phyloP scores from a whole-genome alignment of 2,113 vertebrate genomes.

The Falcunculus frontatus region DNA sequence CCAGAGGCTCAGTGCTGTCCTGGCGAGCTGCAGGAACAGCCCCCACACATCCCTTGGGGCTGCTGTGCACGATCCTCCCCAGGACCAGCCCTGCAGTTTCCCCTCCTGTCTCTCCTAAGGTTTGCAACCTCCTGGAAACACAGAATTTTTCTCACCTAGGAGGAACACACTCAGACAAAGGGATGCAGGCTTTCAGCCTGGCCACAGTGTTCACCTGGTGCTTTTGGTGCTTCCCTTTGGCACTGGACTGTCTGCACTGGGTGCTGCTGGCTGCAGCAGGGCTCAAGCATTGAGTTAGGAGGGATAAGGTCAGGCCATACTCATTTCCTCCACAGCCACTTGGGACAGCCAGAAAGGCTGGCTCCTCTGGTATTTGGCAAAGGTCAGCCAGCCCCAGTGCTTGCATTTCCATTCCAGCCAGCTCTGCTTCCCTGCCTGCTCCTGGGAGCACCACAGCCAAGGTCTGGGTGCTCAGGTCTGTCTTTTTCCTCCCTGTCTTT shows the following conservation, averaged over 20 bases:
- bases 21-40: neutral
- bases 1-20: neutral
- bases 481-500: neutral
- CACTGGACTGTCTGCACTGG: neutral
- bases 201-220: fast-evolving
- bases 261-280: neutral
- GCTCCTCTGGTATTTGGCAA: neutral
- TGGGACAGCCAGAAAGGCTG: neutral
- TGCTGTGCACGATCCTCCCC: fast-evolving
- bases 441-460: neutral
- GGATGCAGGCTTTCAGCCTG: neutral
- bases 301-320: neutral
- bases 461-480: neutral
- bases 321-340: neutral
- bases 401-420: neutral
- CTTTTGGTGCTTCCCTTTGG: fast-evolving
- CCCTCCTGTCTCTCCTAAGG: neutral
- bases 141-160: neutral
- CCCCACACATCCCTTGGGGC: neutral
- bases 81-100: neutral
- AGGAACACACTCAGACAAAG: neutral
- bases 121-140: neutral
- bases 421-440: neutral
- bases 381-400: neutral
- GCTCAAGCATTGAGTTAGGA: fast-evolving